These are phyloP conservation scores for Danaus melanippus DNA, from an alignment of 1,140 invertebrate species.

Conservation along the genomic window DNA sequence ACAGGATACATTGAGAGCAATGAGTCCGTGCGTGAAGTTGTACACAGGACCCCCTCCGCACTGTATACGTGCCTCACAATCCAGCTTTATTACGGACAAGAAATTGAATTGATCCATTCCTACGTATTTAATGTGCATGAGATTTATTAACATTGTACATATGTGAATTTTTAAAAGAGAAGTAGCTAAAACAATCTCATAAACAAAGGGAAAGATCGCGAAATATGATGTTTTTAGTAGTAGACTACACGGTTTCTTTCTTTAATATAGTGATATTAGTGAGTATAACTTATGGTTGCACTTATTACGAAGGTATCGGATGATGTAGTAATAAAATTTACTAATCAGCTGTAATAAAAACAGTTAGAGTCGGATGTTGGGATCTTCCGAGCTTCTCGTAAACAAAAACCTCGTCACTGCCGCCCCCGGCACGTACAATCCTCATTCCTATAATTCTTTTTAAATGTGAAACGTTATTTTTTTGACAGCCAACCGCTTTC, in stretches of 20 bases:
- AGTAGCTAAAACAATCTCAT: too few relatives aligned
- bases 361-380: conserved; percentile 6
- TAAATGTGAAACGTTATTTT: conserved; percentile 59
- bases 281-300: too few relatives aligned
- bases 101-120: conserved; percentile 43
- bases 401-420: conserved; percentile 22
- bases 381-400: conserved; percentile 13
- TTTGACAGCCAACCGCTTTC: conserved; percentile 48
- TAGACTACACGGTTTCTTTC: too few relatives aligned
- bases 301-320: background rate
- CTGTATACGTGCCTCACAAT: conserved; percentile 64
- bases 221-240: too few relatives aligned
- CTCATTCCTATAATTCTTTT: conserved; percentile 56
- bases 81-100: conserved; percentile 52
- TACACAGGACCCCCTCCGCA: conserved; percentile 26
- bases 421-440: conserved; percentile 40
- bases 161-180: too few relatives aligned
- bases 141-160: too few relatives aligned
- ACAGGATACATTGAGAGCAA: conserved; percentile 2
- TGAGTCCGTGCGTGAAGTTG: conserved; percentile 30
- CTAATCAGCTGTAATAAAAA: conserved; percentile 14
- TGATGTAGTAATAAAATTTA: conserved; percentile 5
- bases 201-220: too few relatives aligned
- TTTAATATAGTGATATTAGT: too few relatives aligned
- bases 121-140: conserved; percentile 1